phyloP scores from a whole-genome alignment of 2,888 invertebrate genomes.

The Apodemia hepburni region DNA sequence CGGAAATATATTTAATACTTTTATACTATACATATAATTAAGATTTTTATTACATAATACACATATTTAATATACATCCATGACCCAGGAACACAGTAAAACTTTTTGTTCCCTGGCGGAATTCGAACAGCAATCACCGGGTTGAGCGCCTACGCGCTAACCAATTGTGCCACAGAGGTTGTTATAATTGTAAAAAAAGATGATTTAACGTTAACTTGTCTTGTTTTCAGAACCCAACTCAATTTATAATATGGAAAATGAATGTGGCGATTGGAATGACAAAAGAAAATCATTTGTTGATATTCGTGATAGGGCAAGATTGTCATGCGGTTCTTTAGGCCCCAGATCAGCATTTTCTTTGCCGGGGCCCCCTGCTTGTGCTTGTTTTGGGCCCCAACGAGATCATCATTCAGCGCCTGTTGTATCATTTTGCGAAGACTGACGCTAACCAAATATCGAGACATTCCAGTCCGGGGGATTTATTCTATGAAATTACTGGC shows the following conservation, averaged over 20 bases:
- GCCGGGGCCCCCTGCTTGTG: slow-evolving; percentile 66
- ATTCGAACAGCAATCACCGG: no score
- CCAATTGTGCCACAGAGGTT: no score
- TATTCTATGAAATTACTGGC: slow-evolving; percentile 24
- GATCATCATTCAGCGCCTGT: slow-evolving; percentile 81
- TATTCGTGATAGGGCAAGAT: slow-evolving; percentile 61
- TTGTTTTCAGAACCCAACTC: slow-evolving; percentile 49
- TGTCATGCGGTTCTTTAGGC: slow-evolving; percentile 62
- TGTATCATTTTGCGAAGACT: slow-evolving; percentile 81
- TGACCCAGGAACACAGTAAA: no score
- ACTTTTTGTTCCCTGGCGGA: no score
- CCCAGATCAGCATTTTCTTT: slow-evolving; percentile 66
- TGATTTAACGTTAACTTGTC: neutral
- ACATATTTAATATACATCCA: no score
- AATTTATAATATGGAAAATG: slow-evolving; percentile 37
- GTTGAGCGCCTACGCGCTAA: no score
- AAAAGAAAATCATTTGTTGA: slow-evolving; percentile 51
- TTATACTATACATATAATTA: no score
- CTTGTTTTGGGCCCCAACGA: slow-evolving; percentile 62
- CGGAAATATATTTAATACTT: no score
- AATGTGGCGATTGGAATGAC: slow-evolving; percentile 48
- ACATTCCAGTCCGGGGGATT: slow-evolving; percentile 24
- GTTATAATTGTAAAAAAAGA: no score
- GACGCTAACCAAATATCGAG: slow-evolving; percentile 51
- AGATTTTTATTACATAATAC: no score